Percentiles rank a stretch among this genome's conserved stretches.
phyloP scores from a whole-genome alignment of 2,113 vertebrate species.

The Scalopus aquaticus region DNA sequence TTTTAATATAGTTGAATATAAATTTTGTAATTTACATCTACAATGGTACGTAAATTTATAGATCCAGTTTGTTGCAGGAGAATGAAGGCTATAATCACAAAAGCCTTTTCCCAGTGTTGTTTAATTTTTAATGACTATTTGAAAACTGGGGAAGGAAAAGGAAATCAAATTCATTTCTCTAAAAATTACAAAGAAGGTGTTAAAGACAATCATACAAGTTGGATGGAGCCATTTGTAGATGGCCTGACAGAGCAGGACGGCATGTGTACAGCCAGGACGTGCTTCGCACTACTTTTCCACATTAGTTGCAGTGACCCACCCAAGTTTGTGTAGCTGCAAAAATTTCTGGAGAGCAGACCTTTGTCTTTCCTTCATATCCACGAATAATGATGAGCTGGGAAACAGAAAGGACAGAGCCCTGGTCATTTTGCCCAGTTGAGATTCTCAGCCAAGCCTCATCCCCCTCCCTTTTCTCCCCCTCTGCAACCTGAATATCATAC shows the following conservation, averaged over 20 bases:
- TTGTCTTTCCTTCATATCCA: slow-evolving; percentile 73
- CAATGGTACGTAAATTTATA: slow-evolving; percentile 91
- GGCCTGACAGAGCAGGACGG: background rate
- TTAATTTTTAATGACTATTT: slow-evolving; percentile 90
- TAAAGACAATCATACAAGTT: slow-evolving; percentile 84
- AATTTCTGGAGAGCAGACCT: slow-evolving; percentile 82
- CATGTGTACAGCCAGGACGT: slow-evolving; percentile 58
- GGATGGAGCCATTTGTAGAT: slow-evolving; percentile 69
- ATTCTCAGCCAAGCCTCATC: slow-evolving; percentile 73
- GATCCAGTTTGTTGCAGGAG: slow-evolving; percentile 87
- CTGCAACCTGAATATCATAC: slow-evolving; percentile 79
- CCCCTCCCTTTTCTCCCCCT: background rate
- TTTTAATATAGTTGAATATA: slow-evolving; percentile 92
- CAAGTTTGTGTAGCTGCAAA: slow-evolving; percentile 78
- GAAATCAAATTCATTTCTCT: slow-evolving; percentile 84
- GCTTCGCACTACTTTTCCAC: slow-evolving; percentile 71
- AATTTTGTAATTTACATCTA: slow-evolving; percentile 93
- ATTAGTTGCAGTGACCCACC: slow-evolving; percentile 54
- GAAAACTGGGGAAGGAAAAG: slow-evolving; percentile 81
- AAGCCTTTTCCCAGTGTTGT: slow-evolving; percentile 85
- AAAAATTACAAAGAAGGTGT: slow-evolving; percentile 69
- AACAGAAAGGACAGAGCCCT: slow-evolving; percentile 69
- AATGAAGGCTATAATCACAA: slow-evolving; percentile 88
- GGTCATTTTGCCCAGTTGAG: slow-evolving; percentile 77
- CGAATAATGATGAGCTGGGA: slow-evolving; percentile 81